phyloP scores from a whole-genome alignment of 2,113 vertebrate genomes.

The Xyliphius kryptos region DNA sequence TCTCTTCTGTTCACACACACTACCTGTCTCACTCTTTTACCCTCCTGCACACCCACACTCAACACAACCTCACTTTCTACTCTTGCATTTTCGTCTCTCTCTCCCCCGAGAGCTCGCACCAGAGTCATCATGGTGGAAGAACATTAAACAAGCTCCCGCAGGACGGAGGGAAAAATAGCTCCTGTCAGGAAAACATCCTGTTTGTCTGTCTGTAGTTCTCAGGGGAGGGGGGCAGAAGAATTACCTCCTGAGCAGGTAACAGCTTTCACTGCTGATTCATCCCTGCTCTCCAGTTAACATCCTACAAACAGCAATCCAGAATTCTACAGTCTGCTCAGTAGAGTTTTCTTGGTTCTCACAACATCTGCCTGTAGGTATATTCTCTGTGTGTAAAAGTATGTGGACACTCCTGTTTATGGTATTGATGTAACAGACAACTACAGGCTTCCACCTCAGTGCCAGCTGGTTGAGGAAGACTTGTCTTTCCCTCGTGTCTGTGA shows the following conservation, averaged over 20 bases:
- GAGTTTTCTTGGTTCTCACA: too few species aligned
- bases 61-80: too few species aligned
- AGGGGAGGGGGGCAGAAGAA: background rate
- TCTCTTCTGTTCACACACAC: background rate
- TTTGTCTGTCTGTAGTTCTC: background rate
- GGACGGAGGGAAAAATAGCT: background rate
- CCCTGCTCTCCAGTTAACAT: too few species aligned
- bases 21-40: background rate
- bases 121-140: background rate
- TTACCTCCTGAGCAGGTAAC: background rate
- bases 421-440: too few species aligned
- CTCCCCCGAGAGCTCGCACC: background rate
- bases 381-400: too few species aligned
- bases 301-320: too few species aligned
- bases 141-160: background rate
- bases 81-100: background rate
- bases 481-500: constrained; percentile 16
- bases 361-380: too few species aligned
- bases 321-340: too few species aligned
- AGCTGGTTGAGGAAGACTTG: background rate
- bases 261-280: background rate
- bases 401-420: too few species aligned
- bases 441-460: too few species aligned
- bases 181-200: background rate
- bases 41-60: too few species aligned